These are phyloP conservation scores for Drosophila helvetica DNA, from an alignment of 2,888 invertebrate genomes.

Conservation along the genomic window DNA sequence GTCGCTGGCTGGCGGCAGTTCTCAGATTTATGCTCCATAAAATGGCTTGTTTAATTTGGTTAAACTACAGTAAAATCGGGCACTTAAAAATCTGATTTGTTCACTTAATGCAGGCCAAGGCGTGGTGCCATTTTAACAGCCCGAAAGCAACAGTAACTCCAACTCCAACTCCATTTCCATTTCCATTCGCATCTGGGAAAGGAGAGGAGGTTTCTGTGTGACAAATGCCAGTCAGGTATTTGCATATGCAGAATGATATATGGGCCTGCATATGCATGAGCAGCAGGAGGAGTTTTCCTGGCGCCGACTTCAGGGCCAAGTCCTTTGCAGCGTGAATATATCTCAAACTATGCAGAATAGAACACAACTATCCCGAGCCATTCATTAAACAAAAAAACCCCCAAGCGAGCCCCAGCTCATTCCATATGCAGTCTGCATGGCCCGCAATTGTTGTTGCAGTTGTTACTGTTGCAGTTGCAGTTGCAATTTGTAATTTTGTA, in stretches of 20 bases:
- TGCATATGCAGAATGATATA: conserved; percentile 64
- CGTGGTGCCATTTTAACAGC: conserved; percentile 64
- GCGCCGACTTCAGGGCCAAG: conserved; percentile 49
- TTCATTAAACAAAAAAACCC: conserved; percentile 62
- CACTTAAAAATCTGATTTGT: conserved; percentile 56
- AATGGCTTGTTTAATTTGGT: conserved; percentile 54
- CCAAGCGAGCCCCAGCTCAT: conserved; percentile 53
- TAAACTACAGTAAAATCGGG: conserved; percentile 47
- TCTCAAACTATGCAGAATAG: conserved; percentile 3
- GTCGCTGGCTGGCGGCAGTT: conserved; percentile 18
- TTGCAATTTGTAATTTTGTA: conserved; percentile 58
- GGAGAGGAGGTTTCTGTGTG: conserved; percentile 26
- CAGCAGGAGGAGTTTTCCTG: conserved; percentile 39
- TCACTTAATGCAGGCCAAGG: conserved; percentile 51
- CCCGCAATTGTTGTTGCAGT: conserved; percentile 34
- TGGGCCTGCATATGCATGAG: conserved; percentile 54
- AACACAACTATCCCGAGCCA: conserved; percentile 38
- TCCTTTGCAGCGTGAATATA: conserved; percentile 26
- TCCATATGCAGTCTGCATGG: conserved; percentile 64
- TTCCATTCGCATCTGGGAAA: conserved; percentile 2
- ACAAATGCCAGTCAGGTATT: conserved; percentile 60
- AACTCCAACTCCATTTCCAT: conserved; percentile 2
- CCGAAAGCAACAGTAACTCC: conserved; percentile 18
- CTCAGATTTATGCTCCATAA: conserved; percentile 52
- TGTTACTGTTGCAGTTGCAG: conserved; percentile 22